Percentiles rank a stretch among this genome's conserved stretches.
phyloP scores from a whole-genome alignment of 1,140 invertebrate genomes.

The Hesperophylax magnus region DNA sequence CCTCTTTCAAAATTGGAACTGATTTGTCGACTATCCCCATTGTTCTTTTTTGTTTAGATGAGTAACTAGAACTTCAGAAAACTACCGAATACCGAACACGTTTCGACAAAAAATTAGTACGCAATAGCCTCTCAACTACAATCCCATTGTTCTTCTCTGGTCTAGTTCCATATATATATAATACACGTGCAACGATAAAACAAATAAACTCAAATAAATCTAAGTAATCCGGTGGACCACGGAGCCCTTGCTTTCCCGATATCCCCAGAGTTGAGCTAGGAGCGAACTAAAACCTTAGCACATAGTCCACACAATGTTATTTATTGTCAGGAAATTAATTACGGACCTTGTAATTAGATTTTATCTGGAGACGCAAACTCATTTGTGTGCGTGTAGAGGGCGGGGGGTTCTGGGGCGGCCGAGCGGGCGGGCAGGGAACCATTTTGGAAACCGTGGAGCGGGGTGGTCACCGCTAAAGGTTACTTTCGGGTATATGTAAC shows the following conservation, averaged over 20 bases:
- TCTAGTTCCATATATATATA: too few relatives aligned
- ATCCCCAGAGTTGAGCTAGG: conserved; percentile 40
- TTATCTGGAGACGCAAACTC: conserved; percentile 57
- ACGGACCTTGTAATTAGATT: conserved; percentile 58
- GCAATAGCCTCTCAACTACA: too few relatives aligned
- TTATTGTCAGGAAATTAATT: conserved; percentile 58
- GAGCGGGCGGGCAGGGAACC: conserved; percentile 5
- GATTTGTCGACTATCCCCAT: too few relatives aligned
- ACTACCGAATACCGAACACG: too few relatives aligned
- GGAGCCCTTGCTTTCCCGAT: background rate
- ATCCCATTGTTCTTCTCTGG: background rate
- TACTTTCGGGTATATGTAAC: conserved; percentile 55
- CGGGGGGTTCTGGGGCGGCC: background rate
- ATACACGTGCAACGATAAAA: background rate
- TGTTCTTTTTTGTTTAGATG: too few relatives aligned
- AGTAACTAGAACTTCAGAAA: too few relatives aligned
- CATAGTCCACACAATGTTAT: conserved; percentile 52
- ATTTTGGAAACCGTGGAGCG: conserved; percentile 5
- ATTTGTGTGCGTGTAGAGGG: conserved; percentile 51
- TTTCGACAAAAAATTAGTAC: too few relatives aligned
- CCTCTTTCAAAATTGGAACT: too few relatives aligned
- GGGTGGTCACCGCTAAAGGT: conserved; percentile 53
- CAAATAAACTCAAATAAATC: background rate
- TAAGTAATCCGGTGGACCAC: conserved; percentile 6
- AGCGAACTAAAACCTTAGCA: conserved; percentile 47